Conservation (phyloP, 2,797 vertebrate species). For the Psittacula derbiana region DNA sequence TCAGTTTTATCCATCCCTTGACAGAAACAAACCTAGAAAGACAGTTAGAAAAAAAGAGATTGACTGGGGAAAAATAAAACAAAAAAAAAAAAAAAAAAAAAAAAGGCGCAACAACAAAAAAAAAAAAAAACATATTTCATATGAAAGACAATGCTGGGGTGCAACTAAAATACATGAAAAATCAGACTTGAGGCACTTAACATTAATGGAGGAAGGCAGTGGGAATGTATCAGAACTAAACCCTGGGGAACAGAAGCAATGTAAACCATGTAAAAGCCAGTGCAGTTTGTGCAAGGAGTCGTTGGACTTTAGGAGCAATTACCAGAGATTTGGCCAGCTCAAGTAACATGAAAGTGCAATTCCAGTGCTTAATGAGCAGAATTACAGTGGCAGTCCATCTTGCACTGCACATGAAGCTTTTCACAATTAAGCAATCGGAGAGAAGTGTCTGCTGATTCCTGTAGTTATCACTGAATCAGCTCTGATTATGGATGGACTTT, state of each 20-base stretch:
- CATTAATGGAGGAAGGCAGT: not conserved
- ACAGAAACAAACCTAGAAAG: not conserved
- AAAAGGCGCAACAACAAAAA: not conserved
- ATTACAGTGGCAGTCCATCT: not conserved
- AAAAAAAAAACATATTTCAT: not conserved
- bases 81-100: not conserved
- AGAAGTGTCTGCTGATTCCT: not conserved
- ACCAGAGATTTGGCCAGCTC: not conserved
- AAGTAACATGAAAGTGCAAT: not conserved
- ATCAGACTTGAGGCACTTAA: not conserved
- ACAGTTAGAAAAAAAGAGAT: not conserved
- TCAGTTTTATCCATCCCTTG: conserved; percentile 14
- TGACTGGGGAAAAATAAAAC: too few relatives aligned
- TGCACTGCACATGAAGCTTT: not conserved
- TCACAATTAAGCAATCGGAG: not conserved
- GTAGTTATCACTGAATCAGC: not conserved
- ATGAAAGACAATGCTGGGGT: not conserved
- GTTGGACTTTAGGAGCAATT: not conserved
- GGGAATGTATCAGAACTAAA: not conserved
- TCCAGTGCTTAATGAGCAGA: not conserved
- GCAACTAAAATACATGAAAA: not conserved
- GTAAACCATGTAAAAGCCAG: not conserved
- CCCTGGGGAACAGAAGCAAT: not conserved
- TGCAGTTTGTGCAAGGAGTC: not conserved
- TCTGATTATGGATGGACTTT: not conserved